phyloP scores from a whole-genome alignment of 1,140 invertebrate genomes.

The Drosophila yakuba region DNA sequence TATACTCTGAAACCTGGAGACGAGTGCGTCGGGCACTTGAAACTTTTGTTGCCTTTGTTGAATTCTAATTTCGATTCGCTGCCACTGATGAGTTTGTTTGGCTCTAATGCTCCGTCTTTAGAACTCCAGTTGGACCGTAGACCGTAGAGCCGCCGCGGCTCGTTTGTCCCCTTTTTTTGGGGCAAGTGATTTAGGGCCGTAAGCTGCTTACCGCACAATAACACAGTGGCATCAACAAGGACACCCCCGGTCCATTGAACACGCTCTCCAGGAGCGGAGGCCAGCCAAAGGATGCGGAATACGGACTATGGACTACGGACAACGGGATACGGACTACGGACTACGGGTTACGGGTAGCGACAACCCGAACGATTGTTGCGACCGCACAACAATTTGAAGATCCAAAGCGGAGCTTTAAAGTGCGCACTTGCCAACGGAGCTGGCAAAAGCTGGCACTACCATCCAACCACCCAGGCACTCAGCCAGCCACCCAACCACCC shows the following conservation, averaged over 20 bases:
- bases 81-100: background rate
- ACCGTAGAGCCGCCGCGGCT: background rate
- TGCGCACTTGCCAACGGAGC: slow-evolving; percentile 23
- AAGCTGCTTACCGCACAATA: slow-evolving; percentile 37
- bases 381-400: slow-evolving; percentile 29
- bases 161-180: background rate
- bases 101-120: background rate
- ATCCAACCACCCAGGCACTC: slow-evolving; percentile 4
- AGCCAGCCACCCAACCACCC: background rate
- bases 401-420: slow-evolving; percentile 23
- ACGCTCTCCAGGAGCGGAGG: background rate
- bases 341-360: too few species aligned
- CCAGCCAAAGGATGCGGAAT: background rate
- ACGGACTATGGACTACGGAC: too few species aligned
- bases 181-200: slow-evolving; percentile 19
- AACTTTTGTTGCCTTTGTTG: slow-evolving; percentile 35
- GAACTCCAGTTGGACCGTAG: background rate
- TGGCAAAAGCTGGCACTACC: too few species aligned
- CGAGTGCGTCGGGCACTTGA: too few species aligned
- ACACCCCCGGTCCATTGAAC: background rate
- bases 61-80: slow-evolving; percentile 17
- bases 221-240: slow-evolving; percentile 3
- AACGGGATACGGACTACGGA: too few species aligned
- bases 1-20: slow-evolving; percentile 30
- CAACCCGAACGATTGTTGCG: slow-evolving; percentile 12